Evolutionary conservation across 2,113 vertebrate species (phyloP).

Genomic region (Tor tambroides): DNA sequence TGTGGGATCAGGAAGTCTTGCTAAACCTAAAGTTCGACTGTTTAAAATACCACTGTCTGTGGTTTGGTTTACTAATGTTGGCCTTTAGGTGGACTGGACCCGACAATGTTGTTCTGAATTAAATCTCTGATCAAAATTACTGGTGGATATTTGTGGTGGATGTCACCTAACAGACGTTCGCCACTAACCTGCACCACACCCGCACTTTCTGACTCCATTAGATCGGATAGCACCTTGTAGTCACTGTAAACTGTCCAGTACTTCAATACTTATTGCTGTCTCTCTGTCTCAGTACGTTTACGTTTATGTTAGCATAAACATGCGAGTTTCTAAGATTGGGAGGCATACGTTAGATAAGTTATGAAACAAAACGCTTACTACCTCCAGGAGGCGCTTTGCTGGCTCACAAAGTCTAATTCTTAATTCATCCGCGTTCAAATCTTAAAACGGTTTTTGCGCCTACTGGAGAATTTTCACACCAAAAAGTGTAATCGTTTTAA

Average conservation of each 20-base stretch:
- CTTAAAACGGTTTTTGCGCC: background rate
- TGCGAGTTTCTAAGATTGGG: background rate
- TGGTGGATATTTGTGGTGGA: too few relatives aligned
- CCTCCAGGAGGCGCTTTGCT: constrained; percentile 8
- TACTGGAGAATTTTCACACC: background rate
- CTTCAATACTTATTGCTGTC: background rate
- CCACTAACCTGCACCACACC: constrained; percentile 25
- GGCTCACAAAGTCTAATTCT: background rate
- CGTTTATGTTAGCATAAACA: constrained; percentile 7
- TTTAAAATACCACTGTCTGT: background rate
- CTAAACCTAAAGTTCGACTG: background rate
- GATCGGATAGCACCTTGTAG: background rate
- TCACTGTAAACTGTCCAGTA: background rate
- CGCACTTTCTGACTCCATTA: constrained; percentile 25
- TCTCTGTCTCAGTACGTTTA: background rate
- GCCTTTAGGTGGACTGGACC: background rate
- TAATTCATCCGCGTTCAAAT: background rate
- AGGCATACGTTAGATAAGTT: background rate
- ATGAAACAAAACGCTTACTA: too few relatives aligned
- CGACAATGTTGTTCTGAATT: background rate
- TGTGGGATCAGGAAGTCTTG: background rate
- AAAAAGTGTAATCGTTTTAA: background rate
- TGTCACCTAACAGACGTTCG: background rate
- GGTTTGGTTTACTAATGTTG: background rate
- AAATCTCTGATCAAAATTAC: background rate